Conservation (phyloP, 2,797 vertebrate genomes). For the Hippocampus kuda region DNA sequence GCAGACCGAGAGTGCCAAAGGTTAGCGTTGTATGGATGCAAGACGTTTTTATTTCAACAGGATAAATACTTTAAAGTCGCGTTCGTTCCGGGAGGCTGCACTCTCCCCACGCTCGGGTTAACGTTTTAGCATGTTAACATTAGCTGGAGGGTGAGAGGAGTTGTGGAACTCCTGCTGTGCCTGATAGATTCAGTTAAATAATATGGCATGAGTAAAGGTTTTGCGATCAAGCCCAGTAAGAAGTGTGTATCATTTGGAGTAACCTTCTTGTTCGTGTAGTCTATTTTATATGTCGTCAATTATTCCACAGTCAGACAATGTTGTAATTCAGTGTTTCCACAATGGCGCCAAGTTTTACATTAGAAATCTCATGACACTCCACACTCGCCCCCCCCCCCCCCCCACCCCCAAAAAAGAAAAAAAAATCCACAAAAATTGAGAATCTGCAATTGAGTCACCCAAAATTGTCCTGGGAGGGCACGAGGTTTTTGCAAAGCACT, state of each 20-base stretch:
- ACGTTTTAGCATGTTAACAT: background rate
- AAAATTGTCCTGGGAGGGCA: no score
- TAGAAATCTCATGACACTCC: no score
- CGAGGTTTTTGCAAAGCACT: no score
- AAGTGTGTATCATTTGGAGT: background rate
- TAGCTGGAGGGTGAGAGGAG: background rate
- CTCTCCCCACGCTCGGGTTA: background rate
- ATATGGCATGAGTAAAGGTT: background rate
- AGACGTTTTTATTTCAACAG: constrained; percentile 9
- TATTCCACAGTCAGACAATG: no score
- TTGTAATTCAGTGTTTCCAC: no score
- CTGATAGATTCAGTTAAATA: background rate
- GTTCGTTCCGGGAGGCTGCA: background rate
- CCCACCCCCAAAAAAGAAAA: no score
- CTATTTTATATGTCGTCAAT: background rate
- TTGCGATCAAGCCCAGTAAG: background rate
- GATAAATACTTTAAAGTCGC: constrained; percentile 3
- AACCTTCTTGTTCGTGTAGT: background rate
- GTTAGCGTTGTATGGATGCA: background rate
- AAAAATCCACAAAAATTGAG: no score
- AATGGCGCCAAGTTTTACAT: no score
- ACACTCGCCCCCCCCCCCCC: no score
- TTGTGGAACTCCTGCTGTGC: background rate
- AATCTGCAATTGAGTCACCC: no score
- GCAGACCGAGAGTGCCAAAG: constrained; percentile 12